Base-by-base conservation (phyloP, 1,140 invertebrate species). In the Atta colombica region DNA sequence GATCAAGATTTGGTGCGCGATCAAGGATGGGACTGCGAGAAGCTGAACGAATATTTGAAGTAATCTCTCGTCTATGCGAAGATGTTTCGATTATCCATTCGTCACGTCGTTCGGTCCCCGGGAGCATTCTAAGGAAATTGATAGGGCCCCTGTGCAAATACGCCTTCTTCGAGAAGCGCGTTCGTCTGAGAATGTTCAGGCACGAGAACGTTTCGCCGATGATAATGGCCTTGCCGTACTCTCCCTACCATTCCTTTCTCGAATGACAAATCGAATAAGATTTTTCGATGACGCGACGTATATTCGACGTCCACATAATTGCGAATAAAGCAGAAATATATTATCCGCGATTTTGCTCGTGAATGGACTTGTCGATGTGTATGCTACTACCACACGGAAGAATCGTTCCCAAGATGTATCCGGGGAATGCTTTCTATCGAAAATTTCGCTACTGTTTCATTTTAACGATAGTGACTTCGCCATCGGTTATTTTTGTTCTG, bases 11-110 rank as follows among this genome's bases (percentile, higher is more conserved):
- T 98, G 93, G 97, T 98, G 12, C 94, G 96, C 71, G 96, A 97
- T 91, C 98, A 98, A 92, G 98, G 98, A 98, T 99, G 98, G 98
- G 97, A 97, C 87, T 97, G 97, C 87, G 96, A 97, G 66, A 97
- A 96, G 80, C 97, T 98, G 88, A 97, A 97, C 95, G 94, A 96
- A 74, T 97, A 98, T 94, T 96, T 98, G 61, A 96, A 95, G 93
- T 95, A 93, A 94, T 91, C 92, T 87, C 77, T 86, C 82, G 18
- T 58, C 60, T 45, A 18, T 49, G 18, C 28, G 2, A 71, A 71
- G 49, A 81, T 66, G 35, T 87, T 89, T 89, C 86, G 75, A 65
- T 89, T 87, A 89, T 90, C 75, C 89, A 58, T 86, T 84, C 81
- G 88, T 80, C 77, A 85, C 78, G 49, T 14, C 31, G 58, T 61